Evolutionary conservation across 2,888 invertebrate species (phyloP), one percentile per base, ranked within the genome.

Genomic region (Choreutis nemorana): DNA sequence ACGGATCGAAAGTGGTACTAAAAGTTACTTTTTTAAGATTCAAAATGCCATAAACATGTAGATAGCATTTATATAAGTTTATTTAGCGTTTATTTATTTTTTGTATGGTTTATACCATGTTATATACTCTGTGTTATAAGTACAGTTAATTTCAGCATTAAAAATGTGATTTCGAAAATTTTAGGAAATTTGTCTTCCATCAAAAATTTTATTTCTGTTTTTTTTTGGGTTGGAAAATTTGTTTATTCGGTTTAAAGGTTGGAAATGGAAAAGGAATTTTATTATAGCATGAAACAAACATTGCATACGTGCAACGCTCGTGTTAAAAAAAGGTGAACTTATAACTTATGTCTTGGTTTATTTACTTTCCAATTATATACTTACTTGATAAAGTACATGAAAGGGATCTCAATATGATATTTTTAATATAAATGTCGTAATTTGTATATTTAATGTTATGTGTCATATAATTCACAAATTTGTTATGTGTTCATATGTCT

Each of bases 241-340:
- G 37, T 42, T 32, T n/a, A n/a, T n/a, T n/a, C n/a, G n/a, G n/a
- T n/a, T n/a, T n/a, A n/a, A n/a, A n/a, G n/a, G n/a, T n/a, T n/a
- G n/a, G 39, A 40, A 30, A 29, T 35, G 22, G 26, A 30, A 20
- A 27, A 14, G 13, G 8, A 14, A 8, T 24, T 14, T 22, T 7
- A 22, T 26, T 24, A 28, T 24, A 14, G 23, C 33, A 30, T 49
- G 55, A 55, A 56, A 61, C 60, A 65, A 60, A 63, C 61, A 48
- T 55, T 59, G 68, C 66, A 63, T 65, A 36, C 50, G 59, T 61
- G 66, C 52, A 53, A 58, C 59, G 63, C 59, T 66, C 71, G 71
- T 52, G 55, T 61, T 59, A 50, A 42, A 48, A 50, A 60, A 65
- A 73, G 77, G 77, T 75, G 77, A 77, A 71, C 72, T 63, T 47